These are phyloP conservation scores for Diplodus sargus DNA, from an alignment of 2,797 vertebrate species.

Conservation along the genomic window DNA sequence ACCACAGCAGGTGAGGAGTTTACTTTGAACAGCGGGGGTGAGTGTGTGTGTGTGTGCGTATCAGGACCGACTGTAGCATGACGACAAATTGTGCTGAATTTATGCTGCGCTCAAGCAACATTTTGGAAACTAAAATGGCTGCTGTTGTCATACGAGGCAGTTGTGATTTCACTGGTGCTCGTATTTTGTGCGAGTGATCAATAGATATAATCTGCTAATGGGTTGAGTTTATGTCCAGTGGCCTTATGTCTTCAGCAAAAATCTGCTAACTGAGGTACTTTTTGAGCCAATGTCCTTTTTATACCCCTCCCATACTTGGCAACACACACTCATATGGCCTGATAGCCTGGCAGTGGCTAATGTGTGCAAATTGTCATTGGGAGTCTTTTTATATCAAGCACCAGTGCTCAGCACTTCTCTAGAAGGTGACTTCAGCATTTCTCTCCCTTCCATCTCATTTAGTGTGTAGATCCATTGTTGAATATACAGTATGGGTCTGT, in stretches of 20 bases:
- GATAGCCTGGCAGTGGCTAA: conserved; percentile 83
- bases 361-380: conserved; percentile 88
- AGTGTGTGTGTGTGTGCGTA: conserved; percentile 4
- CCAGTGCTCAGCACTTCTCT: conserved; percentile 83
- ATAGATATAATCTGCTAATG: conserved; percentile 85
- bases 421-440: conserved; percentile 84
- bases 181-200: conserved; percentile 75
- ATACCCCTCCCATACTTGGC: conserved; percentile 77
- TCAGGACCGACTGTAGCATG: conserved; percentile 16
- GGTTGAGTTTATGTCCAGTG: conserved; percentile 75
- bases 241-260: conserved; percentile 76
- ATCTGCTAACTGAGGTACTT: conserved; percentile 80
- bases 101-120: conserved; percentile 42
- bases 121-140: conserved; percentile 40
- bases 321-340: conserved; percentile 71
- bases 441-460: conserved; percentile 84
- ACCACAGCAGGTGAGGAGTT: conserved; percentile 24
- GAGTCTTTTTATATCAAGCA: conserved; percentile 83
- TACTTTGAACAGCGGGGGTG: conserved; percentile 5
- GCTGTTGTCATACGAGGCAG: conserved; percentile 56
- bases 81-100: conserved; percentile 27
- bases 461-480: conserved; percentile 84
- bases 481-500: conserved; percentile 81
- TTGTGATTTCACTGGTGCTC: conserved; percentile 58
- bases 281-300: conserved; percentile 81